Percentiles rank a stretch among this genome's conserved stretches.
Conservation (phyloP, 1,140 invertebrate species). For the Orussus abietinus region DNA sequence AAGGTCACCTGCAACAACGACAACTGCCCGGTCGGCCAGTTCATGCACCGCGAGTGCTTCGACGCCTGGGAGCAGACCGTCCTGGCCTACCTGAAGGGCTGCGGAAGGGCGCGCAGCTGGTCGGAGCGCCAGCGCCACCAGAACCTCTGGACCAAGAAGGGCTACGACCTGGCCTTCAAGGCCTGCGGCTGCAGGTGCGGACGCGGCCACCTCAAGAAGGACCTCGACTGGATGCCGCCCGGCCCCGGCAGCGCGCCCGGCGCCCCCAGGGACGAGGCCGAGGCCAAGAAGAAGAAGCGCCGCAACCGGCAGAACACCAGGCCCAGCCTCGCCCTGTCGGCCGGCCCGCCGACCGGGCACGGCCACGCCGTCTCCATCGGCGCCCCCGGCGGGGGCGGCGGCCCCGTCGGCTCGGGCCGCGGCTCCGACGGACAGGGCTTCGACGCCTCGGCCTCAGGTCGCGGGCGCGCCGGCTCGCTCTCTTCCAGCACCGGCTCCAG, state of each 20-base stretch:
- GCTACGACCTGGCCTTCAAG: slow-evolving; percentile 89
- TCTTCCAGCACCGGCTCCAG: slow-evolving; percentile 65
- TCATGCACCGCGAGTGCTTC: slow-evolving; percentile 95
- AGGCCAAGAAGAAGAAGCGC: slow-evolving; percentile 73
- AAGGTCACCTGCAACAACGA: slow-evolving; percentile 95
- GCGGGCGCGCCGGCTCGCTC: slow-evolving; percentile 62
- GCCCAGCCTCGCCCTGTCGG: slow-evolving; percentile 55
- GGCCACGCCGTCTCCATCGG: slow-evolving; percentile 38
- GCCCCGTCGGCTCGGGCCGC: slow-evolving; percentile 27
- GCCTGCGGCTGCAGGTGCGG: slow-evolving; percentile 85
- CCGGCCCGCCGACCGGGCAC: slow-evolving; percentile 41
- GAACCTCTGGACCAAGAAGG: slow-evolving; percentile 96
- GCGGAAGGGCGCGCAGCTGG: slow-evolving; percentile 87
- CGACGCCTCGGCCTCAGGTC: slow-evolving; percentile 42
- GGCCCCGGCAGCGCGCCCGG: slow-evolving; percentile 52
- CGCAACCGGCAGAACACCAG: slow-evolving; percentile 62
- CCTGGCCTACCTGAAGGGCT: slow-evolving; percentile 81
- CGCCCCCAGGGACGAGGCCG: slow-evolving; percentile 48
- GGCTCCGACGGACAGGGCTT: slow-evolving; percentile 34
- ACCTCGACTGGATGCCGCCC: slow-evolving; percentile 85
- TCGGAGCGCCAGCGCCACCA: slow-evolving; percentile 89
- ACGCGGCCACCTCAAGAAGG: slow-evolving; percentile 88
- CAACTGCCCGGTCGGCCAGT: slow-evolving; percentile 77
- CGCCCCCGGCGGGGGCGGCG: slow-evolving; percentile 29
- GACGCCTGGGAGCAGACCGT: slow-evolving; percentile 88